Base-by-base conservation (phyloP, 2,888 invertebrate genomes). In the Diloba caeruleocephala region DNA sequence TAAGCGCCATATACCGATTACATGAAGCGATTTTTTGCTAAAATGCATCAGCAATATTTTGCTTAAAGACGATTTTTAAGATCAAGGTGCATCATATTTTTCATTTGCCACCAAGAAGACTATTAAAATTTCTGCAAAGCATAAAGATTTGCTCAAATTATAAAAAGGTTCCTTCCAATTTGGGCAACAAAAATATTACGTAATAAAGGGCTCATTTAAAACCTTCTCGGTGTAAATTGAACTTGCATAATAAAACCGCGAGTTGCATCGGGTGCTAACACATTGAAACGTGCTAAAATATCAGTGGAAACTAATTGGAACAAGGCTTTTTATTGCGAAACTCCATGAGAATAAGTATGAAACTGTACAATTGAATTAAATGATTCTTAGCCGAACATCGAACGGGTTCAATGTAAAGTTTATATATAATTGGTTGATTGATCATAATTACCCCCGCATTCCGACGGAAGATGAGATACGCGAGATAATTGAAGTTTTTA, bases 291-390 rank as follows among this genome's bases (percentile, higher is more conserved):
- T 87, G 88, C 84, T 89, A 90, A 89, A 85, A 84, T 71, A 80
- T 76, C 75, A 56, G 71, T 75, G 71, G 71, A 76, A 81, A 79
- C 76, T 84, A 90, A 90, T 86, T 85, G 83, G 89, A 87, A 73
- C 92, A 81, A 91, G 90, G 92, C 82, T 81, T 81, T 57, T 63
- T 60, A 76, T 91, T 91, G 82, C 90, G 78, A 84, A 81, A 91
- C 73, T 43, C 69, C 82, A 79, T 89, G 91, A 79, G 92, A 91
- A 70, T 57, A 57, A 44, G 13, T 58, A 55, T 52, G 71, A 74
- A 66, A 66, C 55, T 48, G 55, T 78, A 86, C 86, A 84, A 86
- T 84, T 79, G 81, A 84, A 85, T 84, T 77, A 74, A 76, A 70
- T 73, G 49, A 67, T 75, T 46, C 37, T 42, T 34, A 15, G 32